Evolutionary conservation across 2,797 vertebrate genomes (phyloP).

Genomic region (Brotula barbata): DNA sequence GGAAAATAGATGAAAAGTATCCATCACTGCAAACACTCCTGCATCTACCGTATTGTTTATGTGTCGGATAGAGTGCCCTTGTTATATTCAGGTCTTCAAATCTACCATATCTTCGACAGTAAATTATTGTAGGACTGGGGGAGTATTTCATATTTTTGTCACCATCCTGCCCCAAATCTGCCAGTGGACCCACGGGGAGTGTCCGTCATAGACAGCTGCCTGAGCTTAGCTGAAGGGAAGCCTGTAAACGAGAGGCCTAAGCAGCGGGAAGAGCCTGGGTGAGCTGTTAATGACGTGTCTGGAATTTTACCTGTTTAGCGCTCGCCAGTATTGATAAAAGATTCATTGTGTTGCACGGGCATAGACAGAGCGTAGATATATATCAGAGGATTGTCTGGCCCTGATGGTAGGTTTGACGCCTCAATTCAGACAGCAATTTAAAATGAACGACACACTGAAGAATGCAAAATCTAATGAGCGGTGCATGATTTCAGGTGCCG

Average conservation of each 20-base stretch:
- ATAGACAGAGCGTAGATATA: too few species aligned
- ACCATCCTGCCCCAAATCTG: constrained; percentile 25
- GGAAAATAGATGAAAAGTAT: constrained; percentile 18
- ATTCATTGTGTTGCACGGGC: neutral
- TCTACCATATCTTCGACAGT: constrained; percentile 9
- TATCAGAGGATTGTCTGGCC: too few species aligned
- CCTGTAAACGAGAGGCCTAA: constrained; percentile 19
- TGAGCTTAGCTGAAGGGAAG: constrained; percentile 1
- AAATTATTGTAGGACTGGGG: constrained; percentile 6
- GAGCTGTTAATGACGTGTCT: constrained; percentile 36
- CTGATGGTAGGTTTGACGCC: too few species aligned
- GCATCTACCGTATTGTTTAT: neutral
- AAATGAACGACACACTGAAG: neutral
- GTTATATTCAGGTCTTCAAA: constrained; percentile 17
- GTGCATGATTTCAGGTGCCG: neutral
- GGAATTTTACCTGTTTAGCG: constrained; percentile 17
- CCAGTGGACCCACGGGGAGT: neutral
- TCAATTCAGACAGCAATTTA: neutral
- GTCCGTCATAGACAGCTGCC: constrained; percentile 9
- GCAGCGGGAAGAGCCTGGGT: neutral
- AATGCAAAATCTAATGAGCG: neutral
- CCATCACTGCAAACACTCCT: constrained; percentile 18
- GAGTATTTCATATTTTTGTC: constrained; percentile 34
- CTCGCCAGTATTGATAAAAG: constrained; percentile 2
- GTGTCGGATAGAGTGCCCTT: constrained; percentile 1